Conservation (phyloP, 1,140 invertebrate species). For the Drosophila pruinosa region DNA sequence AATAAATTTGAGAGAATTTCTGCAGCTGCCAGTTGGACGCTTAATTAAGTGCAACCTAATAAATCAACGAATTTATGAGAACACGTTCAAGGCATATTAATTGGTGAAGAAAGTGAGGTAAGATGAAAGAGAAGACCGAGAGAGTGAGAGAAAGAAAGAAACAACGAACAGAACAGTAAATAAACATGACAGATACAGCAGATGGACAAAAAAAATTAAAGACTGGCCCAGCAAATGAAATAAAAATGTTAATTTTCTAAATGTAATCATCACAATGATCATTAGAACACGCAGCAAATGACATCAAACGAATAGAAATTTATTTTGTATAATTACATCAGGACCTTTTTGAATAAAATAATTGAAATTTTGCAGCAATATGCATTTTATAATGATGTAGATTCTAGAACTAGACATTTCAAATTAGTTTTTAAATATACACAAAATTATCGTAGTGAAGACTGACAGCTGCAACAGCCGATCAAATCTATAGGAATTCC, state of each 20-base stretch:
- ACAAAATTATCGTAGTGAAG: neutral
- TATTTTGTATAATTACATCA: neutral
- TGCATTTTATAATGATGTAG: neutral
- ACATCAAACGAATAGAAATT: neutral
- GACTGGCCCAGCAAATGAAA: constrained; percentile 25
- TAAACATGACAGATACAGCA: constrained; percentile 65
- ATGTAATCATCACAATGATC: constrained; percentile 46
- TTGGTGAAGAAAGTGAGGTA: constrained; percentile 46
- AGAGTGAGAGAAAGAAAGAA: constrained; percentile 6
- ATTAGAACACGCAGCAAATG: constrained; percentile 22
- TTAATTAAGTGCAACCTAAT: constrained; percentile 68
- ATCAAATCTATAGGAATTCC: constrained; percentile 10
- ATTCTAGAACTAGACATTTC: neutral
- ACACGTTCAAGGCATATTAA: constrained; percentile 69
- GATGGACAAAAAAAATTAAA: constrained; percentile 12
- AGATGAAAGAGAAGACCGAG: neutral
- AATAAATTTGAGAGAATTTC: constrained; percentile 8
- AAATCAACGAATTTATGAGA: constrained; percentile 54
- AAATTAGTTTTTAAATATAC: neutral
- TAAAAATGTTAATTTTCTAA: constrained; percentile 56
- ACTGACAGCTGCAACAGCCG: constrained; percentile 48
- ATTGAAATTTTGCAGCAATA: neutral
- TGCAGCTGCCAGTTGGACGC: constrained; percentile 12
- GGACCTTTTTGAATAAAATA: neutral
- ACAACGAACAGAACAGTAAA: constrained; percentile 52